Conservation (phyloP, 35 echinoderm and acorn worm genomes). For the Eucidaris tribuloides region DNA sequence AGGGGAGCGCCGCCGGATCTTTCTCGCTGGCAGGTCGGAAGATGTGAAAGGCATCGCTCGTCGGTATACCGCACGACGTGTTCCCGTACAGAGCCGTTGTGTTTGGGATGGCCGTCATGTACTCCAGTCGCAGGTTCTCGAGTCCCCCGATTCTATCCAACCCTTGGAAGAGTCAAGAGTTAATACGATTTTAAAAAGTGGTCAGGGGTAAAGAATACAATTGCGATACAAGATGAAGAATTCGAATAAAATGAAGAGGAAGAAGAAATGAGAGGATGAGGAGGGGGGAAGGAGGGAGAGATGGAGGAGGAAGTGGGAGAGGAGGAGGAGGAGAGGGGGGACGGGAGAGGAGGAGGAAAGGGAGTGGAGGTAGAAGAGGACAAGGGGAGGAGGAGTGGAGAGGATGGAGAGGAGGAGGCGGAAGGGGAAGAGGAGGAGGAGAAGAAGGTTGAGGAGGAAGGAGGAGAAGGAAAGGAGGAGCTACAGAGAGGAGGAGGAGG, state of each 20-base stretch:
- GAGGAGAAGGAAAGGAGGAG: neutral
- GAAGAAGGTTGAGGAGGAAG: no score
- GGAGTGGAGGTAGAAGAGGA: no score
- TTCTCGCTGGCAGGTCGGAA: conserved; percentile 12
- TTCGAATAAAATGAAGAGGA: neutral
- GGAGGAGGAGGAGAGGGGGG: no score
- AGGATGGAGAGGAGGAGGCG: no score
- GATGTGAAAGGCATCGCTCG: conserved; percentile 37
- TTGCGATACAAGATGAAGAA: neutral
- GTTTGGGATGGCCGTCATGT: conserved; percentile 47
- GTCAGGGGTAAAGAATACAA: neutral
- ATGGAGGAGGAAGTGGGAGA: no score
- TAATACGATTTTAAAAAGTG: neutral
- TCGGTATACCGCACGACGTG: conserved; percentile 37
- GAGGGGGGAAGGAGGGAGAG: neutral
- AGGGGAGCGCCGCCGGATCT: conserved; percentile 3
- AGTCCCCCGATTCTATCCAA: conserved; percentile 45
- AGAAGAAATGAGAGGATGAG: no score
- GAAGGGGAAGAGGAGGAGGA: neutral
- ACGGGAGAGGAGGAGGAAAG: neutral
- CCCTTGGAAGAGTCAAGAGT: conserved; percentile 5
- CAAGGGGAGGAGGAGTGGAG: no score
- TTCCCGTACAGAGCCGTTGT: conserved; percentile 28
- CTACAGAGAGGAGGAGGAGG: neutral
- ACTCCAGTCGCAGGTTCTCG: neutral